Evolutionary conservation across 2,888 invertebrate species (phyloP), one percentile per base, ranked within the genome.

Genomic region (Himalopsyche kuldschensis): DNA sequence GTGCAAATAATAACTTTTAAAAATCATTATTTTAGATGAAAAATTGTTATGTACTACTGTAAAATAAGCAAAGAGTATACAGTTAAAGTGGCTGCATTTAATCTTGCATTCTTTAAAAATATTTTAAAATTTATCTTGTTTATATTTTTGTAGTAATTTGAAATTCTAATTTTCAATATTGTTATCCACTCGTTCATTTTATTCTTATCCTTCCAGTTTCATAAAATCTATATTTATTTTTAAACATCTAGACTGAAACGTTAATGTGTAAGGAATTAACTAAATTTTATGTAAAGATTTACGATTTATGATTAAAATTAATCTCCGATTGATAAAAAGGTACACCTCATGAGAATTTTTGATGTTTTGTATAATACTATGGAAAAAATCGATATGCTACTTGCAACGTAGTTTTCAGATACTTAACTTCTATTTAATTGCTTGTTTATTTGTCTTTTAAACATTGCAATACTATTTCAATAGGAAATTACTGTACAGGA

Each of bases 171-270:
- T 75, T 75, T 75, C 11, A 30, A 20, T 20, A 8, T 55, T 55
- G 15, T 55, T 55, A 24, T 55, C 55, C 1, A n/a, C 24, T 20
- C 20, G 55, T 55, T 55, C 35, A 24, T 77, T 77, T 24, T 76
- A 17, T n/a, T 76, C 27, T 78, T n/a, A 78, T 78, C 78, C 78
- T 78, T 78, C 78, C 78, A 78, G 30, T 47, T 78, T 78, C 78
- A 78, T 78, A 47, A 20, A 78, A 47, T 78, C 15, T 30, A 78
- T 35, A 46, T 47, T 46, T 30, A 46, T 46, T 69, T 20, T 30
- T 69, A 27, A 27, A 69, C 69, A 69, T 30, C 69, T 69, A 69
- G 69, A 69, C 15, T 69, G 69, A 69, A 69, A 69, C 69, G 69
- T 69, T 69, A 69, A 69, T 69, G 69, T 69, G 15, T 27, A 69